Base-by-base conservation (phyloP, 2,113 vertebrate species). In the Sardina pilchardus region DNA sequence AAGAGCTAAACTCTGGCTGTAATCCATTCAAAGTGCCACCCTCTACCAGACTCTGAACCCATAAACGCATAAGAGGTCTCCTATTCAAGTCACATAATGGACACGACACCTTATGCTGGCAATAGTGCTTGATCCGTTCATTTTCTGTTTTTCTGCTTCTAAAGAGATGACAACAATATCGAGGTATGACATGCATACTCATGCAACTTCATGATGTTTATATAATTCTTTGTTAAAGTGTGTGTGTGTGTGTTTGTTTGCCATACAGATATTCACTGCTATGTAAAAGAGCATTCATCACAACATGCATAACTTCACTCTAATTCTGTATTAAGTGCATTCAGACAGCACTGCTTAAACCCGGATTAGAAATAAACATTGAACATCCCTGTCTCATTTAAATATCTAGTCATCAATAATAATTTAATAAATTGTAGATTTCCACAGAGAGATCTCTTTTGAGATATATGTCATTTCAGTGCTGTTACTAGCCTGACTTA, bases 1-100 rank as follows among this genome's bases (percentile, higher is more conserved):
- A 89, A 85, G 83, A 88, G 88, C 67, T 82, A 44, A 82, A 43
- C 39, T 85, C n/a, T 39, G 45, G 36, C 48, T 90, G 44, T 48
- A 47, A 81, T 86, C 78, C 81, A 80, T 89, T 50, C 85, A 39
- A 42, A 48, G 16, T 86, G 14, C 30, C 24, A 24, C 16, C 14
- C 59, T 59, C 30, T 50, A 26, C 21, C 4, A 36, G 42, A 10
- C 67, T 50, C 53, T 17, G 7, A 56, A 59, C 12, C 21, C 53
- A 6, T n/a, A 30, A 81, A 59, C 50, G 30, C 9, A 81, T 34
- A 63, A 59, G 5, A 7, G 53, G 19, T n/a, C 53, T 24, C 4
- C 21, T 16, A 17, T 7, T 59, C 53, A 59, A 24, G 53, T 24
- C 3, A 59, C 53, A 59, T 59, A 24, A 24, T 24, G 19, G 53